These are phyloP conservation scores for Tricholaema leucomelas DNA, from an alignment of 2,113 vertebrate genomes.

Conservation along the genomic window DNA sequence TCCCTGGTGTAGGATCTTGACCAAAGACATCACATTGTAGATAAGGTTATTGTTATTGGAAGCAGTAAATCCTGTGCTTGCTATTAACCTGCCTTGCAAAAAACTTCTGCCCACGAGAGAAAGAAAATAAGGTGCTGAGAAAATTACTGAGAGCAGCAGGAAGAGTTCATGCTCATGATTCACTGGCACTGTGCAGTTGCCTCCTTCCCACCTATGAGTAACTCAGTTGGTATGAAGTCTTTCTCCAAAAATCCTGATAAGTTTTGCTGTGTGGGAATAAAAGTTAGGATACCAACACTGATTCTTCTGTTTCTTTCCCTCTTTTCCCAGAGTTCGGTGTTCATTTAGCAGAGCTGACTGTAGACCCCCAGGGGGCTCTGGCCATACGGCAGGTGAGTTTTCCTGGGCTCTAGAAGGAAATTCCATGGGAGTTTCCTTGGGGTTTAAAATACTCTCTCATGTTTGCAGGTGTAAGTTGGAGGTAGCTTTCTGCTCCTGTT, in stretches of 20 bases:
- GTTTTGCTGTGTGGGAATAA: neutral
- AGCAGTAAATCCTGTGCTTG: neutral
- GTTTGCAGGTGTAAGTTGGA: neutral
- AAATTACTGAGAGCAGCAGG: neutral
- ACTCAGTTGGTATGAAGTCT: neutral
- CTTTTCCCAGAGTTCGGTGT: constrained; percentile 91
- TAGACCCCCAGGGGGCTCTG: constrained; percentile 92
- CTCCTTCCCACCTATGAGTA: neutral
- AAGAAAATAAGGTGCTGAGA: neutral
- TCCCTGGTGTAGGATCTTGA: neutral
- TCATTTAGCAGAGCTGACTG: constrained; percentile 95
- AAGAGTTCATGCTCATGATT: neutral
- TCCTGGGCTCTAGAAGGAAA: neutral
- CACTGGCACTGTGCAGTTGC: neutral
- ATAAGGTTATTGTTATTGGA: too few relatives aligned
- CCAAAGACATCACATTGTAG: too few relatives aligned
- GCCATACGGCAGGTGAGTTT: constrained; percentile 93
- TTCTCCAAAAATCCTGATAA: neutral
- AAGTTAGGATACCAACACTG: neutral
- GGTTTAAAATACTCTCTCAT: neutral
- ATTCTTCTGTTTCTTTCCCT: neutral
- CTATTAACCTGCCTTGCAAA: neutral
- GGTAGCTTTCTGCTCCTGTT: neutral
- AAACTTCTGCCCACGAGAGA: neutral
- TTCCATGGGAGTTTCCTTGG: neutral